Percentiles rank a stretch among this genome's conserved stretches.
These are phyloP conservation scores for Mnemiopsis leidyi DNA, from an alignment of 37 sponge, comb jelly and placozoan genomes.

Conservation along the genomic window DNA sequence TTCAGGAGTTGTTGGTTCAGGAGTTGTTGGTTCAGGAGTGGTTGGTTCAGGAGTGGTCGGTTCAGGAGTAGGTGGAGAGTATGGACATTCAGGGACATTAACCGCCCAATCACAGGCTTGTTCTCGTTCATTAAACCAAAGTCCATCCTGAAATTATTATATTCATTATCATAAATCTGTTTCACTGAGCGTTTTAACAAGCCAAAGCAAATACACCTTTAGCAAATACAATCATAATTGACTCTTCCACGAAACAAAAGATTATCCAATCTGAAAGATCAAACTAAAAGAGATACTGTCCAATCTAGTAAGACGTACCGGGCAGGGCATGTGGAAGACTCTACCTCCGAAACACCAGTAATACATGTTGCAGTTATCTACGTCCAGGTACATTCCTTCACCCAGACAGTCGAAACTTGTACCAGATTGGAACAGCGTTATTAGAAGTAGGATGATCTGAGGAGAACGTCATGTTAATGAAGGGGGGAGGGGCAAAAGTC, in stretches of 20 bases:
- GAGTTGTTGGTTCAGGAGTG: constrained; percentile 36
- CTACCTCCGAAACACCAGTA: background rate
- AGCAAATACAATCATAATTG: too few relatives aligned
- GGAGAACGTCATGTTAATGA: background rate
- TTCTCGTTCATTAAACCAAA: background rate
- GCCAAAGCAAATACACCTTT: too few relatives aligned
- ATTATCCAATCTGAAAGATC: too few relatives aligned
- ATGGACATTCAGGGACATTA: constrained; percentile 2
- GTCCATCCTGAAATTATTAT: constrained; percentile 3
- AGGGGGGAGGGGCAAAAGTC: too few relatives aligned
- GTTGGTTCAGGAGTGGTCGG: background rate
- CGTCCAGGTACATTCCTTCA: background rate
- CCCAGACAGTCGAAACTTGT: background rate
- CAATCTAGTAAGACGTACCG: background rate
- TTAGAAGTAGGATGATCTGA: background rate
- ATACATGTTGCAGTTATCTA: background rate
- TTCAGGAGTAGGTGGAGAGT: background rate
- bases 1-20: constrained; percentile 32
- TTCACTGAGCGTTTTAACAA: too few relatives aligned
- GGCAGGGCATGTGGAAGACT: background rate
- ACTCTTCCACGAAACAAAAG: too few relatives aligned
- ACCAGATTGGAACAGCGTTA: background rate
- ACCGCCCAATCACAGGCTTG: constrained; percentile 23
- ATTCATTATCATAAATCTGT: too few relatives aligned
- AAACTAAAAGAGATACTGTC: too few relatives aligned